A percentile compares a stretch with the other conserved stretches of the same genome.
Conservation (phyloP, 2,888 invertebrate species). For the Pteria penguin region DNA sequence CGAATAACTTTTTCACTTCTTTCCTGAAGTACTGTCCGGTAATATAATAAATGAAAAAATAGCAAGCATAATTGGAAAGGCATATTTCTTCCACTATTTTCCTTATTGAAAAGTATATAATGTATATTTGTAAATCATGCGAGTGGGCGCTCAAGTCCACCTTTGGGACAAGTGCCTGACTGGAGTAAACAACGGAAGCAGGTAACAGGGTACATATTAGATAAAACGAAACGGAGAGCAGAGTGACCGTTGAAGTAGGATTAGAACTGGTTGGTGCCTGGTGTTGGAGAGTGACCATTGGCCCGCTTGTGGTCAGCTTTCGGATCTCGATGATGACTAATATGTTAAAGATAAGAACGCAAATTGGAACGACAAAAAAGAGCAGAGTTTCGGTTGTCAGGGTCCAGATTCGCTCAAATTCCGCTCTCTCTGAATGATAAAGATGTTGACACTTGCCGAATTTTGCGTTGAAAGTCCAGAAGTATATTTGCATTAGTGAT, state of each 20-base stretch:
- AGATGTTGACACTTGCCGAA: conserved; percentile 69
- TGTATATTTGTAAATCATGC: conserved; percentile 65
- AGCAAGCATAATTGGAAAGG: conserved; percentile 78
- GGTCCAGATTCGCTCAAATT: conserved; percentile 73
- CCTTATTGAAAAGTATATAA: conserved; percentile 70
- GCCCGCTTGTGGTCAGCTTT: conserved; percentile 64
- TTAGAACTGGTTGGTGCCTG: conserved; percentile 51
- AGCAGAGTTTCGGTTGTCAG: conserved; percentile 75
- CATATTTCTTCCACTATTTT: conserved; percentile 74
- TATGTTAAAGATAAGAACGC: conserved; percentile 76
- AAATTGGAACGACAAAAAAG: conserved; percentile 75
- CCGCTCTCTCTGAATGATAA: conserved; percentile 29
- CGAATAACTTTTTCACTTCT: conserved; percentile 49
- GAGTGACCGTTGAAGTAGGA: conserved; percentile 77
- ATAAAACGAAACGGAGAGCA: conserved; percentile 79
- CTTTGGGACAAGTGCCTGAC: conserved; percentile 63
- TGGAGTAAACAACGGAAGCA: conserved; percentile 76
- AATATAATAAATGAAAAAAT: conserved; percentile 78
- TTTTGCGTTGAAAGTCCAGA: conserved; percentile 72
- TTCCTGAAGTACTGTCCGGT: conserved; percentile 78
- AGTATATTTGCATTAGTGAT: conserved; percentile 72
- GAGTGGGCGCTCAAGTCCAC: conserved; percentile 61
- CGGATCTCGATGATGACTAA: conserved; percentile 77
- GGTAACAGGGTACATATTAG: conserved; percentile 78
- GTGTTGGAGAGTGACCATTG: conserved; percentile 46